These are phyloP conservation scores for Neelides folsomi DNA, from an alignment of 2,888 invertebrate genomes.

Conservation along the genomic window DNA sequence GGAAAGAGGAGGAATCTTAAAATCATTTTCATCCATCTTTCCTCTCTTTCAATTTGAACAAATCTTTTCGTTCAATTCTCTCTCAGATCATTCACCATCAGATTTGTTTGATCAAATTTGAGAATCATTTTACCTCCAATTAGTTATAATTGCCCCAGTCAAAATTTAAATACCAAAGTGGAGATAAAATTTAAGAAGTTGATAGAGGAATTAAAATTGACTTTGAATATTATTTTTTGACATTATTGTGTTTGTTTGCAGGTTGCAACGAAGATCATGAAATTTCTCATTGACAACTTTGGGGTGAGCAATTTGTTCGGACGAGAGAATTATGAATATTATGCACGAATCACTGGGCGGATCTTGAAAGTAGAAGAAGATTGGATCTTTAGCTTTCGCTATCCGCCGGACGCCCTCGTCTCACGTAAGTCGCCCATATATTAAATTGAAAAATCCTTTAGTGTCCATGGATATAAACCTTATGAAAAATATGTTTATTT, in stretches of 20 bases:
- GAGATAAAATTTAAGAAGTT: too few relatives aligned
- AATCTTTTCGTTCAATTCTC: too few relatives aligned
- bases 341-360: constrained; percentile 83
- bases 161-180: too few relatives aligned
- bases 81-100: too few relatives aligned
- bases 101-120: too few relatives aligned
- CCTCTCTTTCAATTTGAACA: too few relatives aligned
- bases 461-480: neutral
- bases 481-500: neutral
- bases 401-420: constrained; percentile 55
- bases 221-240: neutral
- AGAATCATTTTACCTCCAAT: too few relatives aligned
- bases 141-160: too few relatives aligned
- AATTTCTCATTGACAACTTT: constrained; percentile 93
- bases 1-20: too few relatives aligned
- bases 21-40: too few relatives aligned
- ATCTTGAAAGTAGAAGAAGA: constrained; percentile 85
- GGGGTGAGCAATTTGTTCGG: constrained; percentile 91
- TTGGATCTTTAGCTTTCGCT: constrained; percentile 88
- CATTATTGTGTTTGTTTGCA: constrained; percentile 37
- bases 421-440: constrained; percentile 45
- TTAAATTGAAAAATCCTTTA: neutral
- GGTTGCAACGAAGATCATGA: constrained; percentile 92
- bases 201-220: neutral
- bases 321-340: constrained; percentile 84